Evolutionary conservation across 2,888 invertebrate genomes (phyloP).

Genomic region (Prenolepis imparis): DNA sequence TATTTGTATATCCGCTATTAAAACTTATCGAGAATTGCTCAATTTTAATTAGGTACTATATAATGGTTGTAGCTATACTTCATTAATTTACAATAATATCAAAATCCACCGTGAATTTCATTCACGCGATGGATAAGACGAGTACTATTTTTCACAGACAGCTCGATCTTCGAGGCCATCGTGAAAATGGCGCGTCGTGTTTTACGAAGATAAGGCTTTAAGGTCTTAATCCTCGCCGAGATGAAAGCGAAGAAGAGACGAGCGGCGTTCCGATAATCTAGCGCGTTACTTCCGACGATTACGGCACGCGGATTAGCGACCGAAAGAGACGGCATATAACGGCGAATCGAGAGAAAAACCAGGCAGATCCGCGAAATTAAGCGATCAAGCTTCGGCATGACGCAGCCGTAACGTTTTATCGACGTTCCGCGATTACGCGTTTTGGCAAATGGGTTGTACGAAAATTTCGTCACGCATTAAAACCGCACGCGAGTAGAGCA

Average conservation of each 20-base stretch:
- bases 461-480: constrained; percentile 2
- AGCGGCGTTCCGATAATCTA: constrained; percentile 72
- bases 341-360: constrained; percentile 26
- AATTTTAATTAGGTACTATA: neutral
- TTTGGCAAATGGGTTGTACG: neutral
- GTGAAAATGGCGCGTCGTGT: constrained; percentile 69
- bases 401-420: constrained; percentile 39
- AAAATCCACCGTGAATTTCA: neutral
- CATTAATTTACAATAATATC: neutral
- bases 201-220: constrained; percentile 76
- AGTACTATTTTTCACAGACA: constrained; percentile 24
- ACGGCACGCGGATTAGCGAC: constrained; percentile 70
- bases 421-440: constrained; percentile 8
- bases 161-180: constrained; percentile 41
- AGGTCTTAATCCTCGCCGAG: constrained; percentile 74
- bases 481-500: neutral
- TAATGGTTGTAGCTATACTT: neutral
- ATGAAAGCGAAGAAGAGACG: constrained; percentile 39
- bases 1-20: neutral
- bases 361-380: constrained; percentile 29
- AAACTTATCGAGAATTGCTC: neutral
- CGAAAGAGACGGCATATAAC: constrained; percentile 50
- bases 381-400: constrained; percentile 19
- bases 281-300: constrained; percentile 72
- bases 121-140: neutral